These are phyloP conservation scores for Polyommatus iphigenia DNA, from an alignment of 2,888 invertebrate species.

Conservation along the genomic window DNA sequence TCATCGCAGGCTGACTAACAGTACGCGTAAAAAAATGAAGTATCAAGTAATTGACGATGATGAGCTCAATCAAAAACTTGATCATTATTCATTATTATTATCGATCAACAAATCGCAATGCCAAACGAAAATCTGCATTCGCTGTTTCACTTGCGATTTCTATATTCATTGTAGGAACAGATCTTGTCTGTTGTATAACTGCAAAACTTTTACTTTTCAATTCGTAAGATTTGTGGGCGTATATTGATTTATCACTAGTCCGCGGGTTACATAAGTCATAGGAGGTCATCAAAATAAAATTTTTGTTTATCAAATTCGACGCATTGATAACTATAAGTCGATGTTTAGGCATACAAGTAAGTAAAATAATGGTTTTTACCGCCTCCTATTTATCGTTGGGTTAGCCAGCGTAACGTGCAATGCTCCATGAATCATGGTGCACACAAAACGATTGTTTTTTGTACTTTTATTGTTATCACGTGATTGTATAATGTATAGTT, in stretches of 20 bases:
- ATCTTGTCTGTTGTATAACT: constrained; percentile 16
- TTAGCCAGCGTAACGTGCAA: constrained; percentile 10
- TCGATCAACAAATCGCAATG: neutral
- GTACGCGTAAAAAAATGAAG: neutral
- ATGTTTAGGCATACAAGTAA: neutral
- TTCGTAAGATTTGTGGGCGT: constrained; percentile 8
- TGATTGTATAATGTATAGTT: neutral
- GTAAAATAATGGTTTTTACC: neutral
- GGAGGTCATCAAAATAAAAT: neutral
- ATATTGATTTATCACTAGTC: constrained; percentile 3
- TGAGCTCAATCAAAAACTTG: neutral
- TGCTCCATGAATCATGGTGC: constrained; percentile 11
- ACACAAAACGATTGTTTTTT: neutral
- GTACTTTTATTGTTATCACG: neutral
- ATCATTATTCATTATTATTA: no score
- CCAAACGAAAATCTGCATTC: neutral
- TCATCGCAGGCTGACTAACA: neutral
- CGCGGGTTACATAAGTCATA: neutral
- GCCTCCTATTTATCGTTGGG: neutral
- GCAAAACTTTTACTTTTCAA: constrained; percentile 21
- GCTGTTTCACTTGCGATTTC: constrained; percentile 21
- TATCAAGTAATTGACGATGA: neutral
- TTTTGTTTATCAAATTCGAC: neutral
- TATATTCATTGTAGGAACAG: neutral
- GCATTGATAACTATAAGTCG: neutral